Percentiles rank a stretch among this genome's conserved stretches.
Evolutionary conservation across 2,888 invertebrate genomes (phyloP).

Genomic region (Parnassius apollo): DNA sequence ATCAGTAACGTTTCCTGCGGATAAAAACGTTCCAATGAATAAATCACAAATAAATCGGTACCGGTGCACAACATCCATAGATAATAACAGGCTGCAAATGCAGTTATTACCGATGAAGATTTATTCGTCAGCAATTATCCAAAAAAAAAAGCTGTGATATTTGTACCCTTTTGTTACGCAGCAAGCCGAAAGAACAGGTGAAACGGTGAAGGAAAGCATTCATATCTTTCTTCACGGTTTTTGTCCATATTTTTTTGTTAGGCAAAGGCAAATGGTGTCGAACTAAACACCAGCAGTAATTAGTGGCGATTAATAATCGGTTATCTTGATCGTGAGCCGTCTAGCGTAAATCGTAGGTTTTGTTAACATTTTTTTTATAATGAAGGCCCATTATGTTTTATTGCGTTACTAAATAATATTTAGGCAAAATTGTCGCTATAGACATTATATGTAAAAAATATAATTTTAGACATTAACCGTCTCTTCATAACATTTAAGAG

Average conservation of each 20-base stretch:
- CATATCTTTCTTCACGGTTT: constrained; percentile 76
- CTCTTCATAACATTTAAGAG: no score
- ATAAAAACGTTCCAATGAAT: constrained; percentile 39
- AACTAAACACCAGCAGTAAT: constrained; percentile 81
- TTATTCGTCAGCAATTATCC: constrained; percentile 71
- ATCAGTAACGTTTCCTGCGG: constrained; percentile 21
- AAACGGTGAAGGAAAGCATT: constrained; percentile 56
- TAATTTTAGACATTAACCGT: no score
- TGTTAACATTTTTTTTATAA: constrained; percentile 29
- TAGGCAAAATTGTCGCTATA: not conserved
- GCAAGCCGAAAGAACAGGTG: constrained; percentile 78
- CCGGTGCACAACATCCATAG: constrained; percentile 59
- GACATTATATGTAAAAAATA: not conserved
- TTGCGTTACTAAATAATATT: no score
- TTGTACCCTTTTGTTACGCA: constrained; percentile 77
- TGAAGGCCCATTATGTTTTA: constrained; percentile 10
- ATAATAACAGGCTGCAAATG: constrained; percentile 65
- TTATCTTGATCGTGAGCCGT: constrained; percentile 73
- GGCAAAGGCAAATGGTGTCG: constrained; percentile 72
- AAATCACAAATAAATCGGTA: constrained; percentile 61
- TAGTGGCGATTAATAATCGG: constrained; percentile 79
- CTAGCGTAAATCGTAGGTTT: constrained; percentile 63
- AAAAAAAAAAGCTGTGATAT: constrained; percentile 74
- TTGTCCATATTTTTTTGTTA: constrained; percentile 52
- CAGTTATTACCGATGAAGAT: constrained; percentile 74